Percentiles rank a stretch among this genome's conserved stretches.
phyloP scores from a whole-genome alignment of 2,888 invertebrate genomes.

The Mimachlamys varia region DNA sequence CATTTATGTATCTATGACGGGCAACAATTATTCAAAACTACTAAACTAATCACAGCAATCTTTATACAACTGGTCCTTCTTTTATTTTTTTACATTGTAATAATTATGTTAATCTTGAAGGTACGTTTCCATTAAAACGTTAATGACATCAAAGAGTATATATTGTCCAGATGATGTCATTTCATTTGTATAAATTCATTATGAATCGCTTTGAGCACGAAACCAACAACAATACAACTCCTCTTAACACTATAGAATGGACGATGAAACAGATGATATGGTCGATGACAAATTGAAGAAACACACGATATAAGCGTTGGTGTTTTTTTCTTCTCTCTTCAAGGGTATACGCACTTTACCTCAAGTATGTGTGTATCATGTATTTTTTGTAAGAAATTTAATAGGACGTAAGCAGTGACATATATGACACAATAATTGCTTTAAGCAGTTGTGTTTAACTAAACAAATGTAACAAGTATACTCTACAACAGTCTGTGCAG shows the following conservation, averaged over 20 bases:
- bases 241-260: background rate
- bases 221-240: background rate
- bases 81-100: background rate
- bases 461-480: background rate
- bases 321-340: background rate
- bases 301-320: background rate
- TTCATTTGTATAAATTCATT: background rate
- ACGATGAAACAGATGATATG: background rate
- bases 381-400: too few relatives aligned
- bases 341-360: background rate
- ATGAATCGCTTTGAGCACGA: background rate
- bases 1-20: too few relatives aligned
- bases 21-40: too few relatives aligned
- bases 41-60: background rate
- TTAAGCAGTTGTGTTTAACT: background rate
- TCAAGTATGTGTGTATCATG: too few relatives aligned
- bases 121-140: too few relatives aligned
- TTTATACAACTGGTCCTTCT: background rate
- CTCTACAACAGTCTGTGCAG: too few relatives aligned
- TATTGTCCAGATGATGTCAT: background rate
- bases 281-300: background rate
- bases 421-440: too few relatives aligned
- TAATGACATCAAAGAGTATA: background rate
- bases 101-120: background rate
- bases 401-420: too few relatives aligned